Evolutionary conservation across 2,888 invertebrate genomes (phyloP), one percentile per base, ranked within the genome.

Genomic region (Limnephilus rhombicus): DNA sequence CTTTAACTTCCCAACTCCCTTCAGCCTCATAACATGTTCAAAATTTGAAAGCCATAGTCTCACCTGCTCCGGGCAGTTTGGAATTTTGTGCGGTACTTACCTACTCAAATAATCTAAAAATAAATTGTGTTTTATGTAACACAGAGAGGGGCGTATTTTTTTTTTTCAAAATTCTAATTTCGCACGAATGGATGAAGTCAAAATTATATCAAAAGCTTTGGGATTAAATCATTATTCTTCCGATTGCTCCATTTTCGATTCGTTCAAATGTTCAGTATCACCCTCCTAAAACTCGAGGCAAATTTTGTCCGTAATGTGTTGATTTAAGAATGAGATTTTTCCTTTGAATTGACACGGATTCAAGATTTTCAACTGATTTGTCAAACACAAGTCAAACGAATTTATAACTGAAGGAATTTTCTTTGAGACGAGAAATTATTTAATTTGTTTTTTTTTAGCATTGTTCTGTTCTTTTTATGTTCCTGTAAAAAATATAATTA

Each of bases 301-400:
- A 68, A 24, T 24, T 68, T 68, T 18, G 7, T 24, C 68, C 24
- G 68, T 68, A 68, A 68, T 68, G 68, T 68, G 68, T 68, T 68
- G 68, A 68, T 68, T 68, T 68, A n/a, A 68, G 68, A 68, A 68
- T 68, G 68, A 68, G 68, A 68, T 68, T 68, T 68, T 68, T 68
- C 68, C 68, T 68, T 68, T 68, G 68, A 68, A 68, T 68, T 68
- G 68, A 68, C n/a, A 68, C 68, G n/a, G 24, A 68, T n/a, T 68
- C 68, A 68, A 68, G 24, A n/a, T 68, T 68, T 24, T n/a, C n/a
- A 24, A 68, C 24, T 68, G 68, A 68, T 68, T 68, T 68, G 68
- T 68, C 68, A 24, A 68, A 68, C 68, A 68, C 24, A 24, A 68
- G 68, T 68, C 68, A 68, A 68, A 68, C 18, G 68, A 68, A 68